Evolutionary conservation across 1,140 invertebrate species (phyloP).

Genomic region (Ephestia elutella): DNA sequence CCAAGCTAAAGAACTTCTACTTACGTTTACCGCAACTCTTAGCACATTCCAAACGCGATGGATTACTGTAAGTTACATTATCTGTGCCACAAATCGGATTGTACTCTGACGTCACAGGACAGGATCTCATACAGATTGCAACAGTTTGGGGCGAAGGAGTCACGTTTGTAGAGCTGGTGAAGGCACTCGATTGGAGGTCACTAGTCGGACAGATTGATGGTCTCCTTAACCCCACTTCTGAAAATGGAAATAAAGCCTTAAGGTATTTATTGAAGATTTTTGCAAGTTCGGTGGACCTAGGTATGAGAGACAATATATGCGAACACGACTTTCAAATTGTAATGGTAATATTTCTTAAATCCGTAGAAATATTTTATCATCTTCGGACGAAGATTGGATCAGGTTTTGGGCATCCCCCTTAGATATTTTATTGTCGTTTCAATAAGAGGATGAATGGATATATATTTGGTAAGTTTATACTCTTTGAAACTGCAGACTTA

Average conservation of each 20-base stretch:
- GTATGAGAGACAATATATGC: too few species aligned
- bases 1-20: background rate
- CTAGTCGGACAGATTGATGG: background rate
- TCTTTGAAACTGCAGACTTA: too few species aligned
- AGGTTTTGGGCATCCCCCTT: too few species aligned
- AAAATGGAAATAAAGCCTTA: background rate
- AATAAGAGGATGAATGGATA: too few species aligned
- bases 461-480: too few species aligned
- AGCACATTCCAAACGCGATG: constrained; percentile 76
- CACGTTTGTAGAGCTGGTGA: background rate
- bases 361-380: too few species aligned
- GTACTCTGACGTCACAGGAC: constrained; percentile 75
- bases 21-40: constrained; percentile 71
- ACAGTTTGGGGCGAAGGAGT: background rate
- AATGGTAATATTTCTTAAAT: too few species aligned
- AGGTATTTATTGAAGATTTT: background rate
- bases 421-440: too few species aligned
- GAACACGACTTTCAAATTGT: too few species aligned
- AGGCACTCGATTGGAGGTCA: background rate
- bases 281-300: too few species aligned
- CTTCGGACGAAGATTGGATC: too few species aligned
- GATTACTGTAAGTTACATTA: constrained; percentile 76
- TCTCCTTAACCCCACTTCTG: background rate
- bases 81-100: constrained; percentile 82
- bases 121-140: constrained; percentile 48